These are phyloP conservation scores for Hydrolagus colliei DNA, from an alignment of 2,797 vertebrate species.

Conservation along the genomic window DNA sequence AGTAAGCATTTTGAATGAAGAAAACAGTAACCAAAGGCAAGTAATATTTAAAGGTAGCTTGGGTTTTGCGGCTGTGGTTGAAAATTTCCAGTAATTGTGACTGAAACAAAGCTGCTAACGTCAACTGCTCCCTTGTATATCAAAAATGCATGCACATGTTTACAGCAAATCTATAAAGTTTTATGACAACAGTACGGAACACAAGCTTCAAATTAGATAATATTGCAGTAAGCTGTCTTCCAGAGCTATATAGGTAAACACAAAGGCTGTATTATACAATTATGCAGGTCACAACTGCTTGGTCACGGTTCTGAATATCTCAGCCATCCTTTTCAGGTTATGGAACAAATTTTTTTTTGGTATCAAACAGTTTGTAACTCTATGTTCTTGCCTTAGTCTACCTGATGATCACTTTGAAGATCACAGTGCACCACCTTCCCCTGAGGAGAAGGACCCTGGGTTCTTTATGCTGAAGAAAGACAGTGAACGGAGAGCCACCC, in stretches of 20 bases:
- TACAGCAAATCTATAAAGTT: too few relatives aligned
- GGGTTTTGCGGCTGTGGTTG: too few relatives aligned
- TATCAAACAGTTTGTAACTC: not conserved
- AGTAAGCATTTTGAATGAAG: not conserved
- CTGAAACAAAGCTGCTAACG: too few relatives aligned
- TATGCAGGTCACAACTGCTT: not conserved
- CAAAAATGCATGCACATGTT: too few relatives aligned
- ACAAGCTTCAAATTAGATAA: too few relatives aligned
- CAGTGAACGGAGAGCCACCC: conserved; percentile 87
- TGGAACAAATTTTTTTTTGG: not conserved
- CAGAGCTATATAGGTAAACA: too few relatives aligned
- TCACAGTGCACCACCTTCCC: conserved; percentile 93
- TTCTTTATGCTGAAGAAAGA: conserved; percentile 96
- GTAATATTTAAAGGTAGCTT: too few relatives aligned
- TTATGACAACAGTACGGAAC: too few relatives aligned
- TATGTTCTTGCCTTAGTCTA: conserved; percentile 41
- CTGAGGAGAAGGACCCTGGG: conserved; percentile 90
- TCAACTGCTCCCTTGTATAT: too few relatives aligned
- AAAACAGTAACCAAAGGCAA: not conserved
- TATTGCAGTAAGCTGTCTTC: too few relatives aligned
- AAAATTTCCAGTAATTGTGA: too few relatives aligned
- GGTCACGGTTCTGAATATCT: not conserved
- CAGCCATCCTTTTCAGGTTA: not conserved
- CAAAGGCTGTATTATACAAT: too few relatives aligned
- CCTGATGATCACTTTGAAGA: conserved; percentile 98